Base-by-base conservation (phyloP, 2,797 vertebrate genomes). In the Cynopterus sphinx region DNA sequence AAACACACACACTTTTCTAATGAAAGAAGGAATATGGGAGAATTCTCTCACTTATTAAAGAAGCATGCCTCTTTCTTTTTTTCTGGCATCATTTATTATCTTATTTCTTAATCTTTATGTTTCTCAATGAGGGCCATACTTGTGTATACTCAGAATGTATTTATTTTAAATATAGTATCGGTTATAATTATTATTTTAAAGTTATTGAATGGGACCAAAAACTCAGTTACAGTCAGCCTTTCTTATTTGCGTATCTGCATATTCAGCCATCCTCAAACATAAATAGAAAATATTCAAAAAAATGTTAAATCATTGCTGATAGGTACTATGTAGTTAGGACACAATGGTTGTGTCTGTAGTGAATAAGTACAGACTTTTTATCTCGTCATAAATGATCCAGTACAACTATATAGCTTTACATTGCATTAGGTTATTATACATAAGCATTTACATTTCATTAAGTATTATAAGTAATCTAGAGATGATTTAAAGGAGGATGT, bases 1-100 rank as follows among this genome's bases (percentile, higher is more conserved):
- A 74, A 43, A 61, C 36, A 55, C 21, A 3, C 41, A 70, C 13
- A 39, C 13, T 22, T 81, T 87, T 78, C 68, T 90, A 77, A 57
- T 70, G 59, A 68, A 11, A 39, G 33, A 53, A 21, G 39, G 31
- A 53, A 26, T 73, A 2, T 51, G 16, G 12, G 22, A 36, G 31
- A 73, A 78, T 70, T 92, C 65, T 33, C 21, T 13, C 17, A 39
- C 28, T 75, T 82, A 73, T 4, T 9, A 81, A n/a, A 67, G 46
- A 87, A 94, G n/a, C n/a, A 55, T 74, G n/a, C 55, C 92, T 85
- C 59, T 13, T 26, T 77, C 24, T 10, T 87, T 94, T 86, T 85
- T 51, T 39, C 22, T 63, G 22, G 24, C 16, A 11, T n/a, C 36
- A 17, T 78, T 92, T 90, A 10, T 70, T 88, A 41, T 82, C 91